phyloP scores from a whole-genome alignment of 2,113 vertebrate species.

The Hydrochoerus hydrochaeris region DNA sequence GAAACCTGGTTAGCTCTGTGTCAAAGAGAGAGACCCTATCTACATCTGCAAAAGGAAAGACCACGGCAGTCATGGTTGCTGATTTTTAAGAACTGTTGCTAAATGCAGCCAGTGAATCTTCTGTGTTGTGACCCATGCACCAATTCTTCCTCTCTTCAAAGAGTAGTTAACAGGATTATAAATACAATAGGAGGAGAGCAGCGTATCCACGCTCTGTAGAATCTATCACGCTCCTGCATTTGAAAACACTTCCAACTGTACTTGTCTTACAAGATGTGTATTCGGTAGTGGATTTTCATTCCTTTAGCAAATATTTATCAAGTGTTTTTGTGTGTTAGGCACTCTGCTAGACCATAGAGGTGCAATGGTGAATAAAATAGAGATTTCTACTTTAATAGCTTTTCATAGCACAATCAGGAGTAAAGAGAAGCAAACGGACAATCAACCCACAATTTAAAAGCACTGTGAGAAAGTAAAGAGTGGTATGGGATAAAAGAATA shows the following conservation, averaged over 20 bases:
- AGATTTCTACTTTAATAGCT: background rate
- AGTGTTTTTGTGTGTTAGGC: background rate
- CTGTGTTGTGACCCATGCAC: background rate
- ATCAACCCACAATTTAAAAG: background rate
- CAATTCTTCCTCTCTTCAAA: background rate
- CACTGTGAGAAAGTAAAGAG: background rate
- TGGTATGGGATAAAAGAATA: background rate
- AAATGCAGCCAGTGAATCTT: background rate
- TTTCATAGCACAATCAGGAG: conserved; percentile 8
- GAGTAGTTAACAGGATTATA: background rate
- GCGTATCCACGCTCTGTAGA: background rate
- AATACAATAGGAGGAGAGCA: background rate
- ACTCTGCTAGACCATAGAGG: background rate
- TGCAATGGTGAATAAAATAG: background rate
- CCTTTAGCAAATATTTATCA: conserved; percentile 22
- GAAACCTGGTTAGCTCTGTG: background rate
- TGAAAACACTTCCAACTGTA: conserved; percentile 23
- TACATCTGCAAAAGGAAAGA: background rate
- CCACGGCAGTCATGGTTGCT: background rate
- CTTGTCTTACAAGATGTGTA: background rate
- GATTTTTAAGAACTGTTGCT: background rate
- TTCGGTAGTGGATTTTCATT: background rate
- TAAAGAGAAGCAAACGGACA: background rate
- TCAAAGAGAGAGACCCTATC: background rate
- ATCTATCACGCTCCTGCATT: background rate